These are phyloP conservation scores for Gavialis gangeticus DNA, from an alignment of 2,113 vertebrate species.

Conservation along the genomic window DNA sequence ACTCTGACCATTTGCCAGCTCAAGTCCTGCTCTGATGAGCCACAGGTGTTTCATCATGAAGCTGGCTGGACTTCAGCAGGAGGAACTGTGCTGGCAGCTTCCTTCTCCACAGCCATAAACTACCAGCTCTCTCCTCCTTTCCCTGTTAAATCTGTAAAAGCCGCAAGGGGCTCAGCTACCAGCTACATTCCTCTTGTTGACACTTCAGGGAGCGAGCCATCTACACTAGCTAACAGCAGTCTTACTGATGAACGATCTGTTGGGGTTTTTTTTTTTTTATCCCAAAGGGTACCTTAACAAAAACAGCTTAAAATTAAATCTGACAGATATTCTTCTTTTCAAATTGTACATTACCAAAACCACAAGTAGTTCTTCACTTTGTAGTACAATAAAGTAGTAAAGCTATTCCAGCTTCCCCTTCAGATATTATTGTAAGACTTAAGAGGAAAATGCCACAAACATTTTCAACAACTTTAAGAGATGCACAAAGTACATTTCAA, in stretches of 20 bases:
- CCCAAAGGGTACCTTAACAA: slow-evolving; percentile 39
- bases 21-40: neutral
- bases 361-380: neutral
- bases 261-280: neutral
- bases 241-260: slow-evolving; percentile 32
- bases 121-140: slow-evolving; percentile 6
- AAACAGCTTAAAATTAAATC: slow-evolving; percentile 21
- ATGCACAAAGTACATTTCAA: slow-evolving; percentile 37
- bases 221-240: slow-evolving; percentile 32
- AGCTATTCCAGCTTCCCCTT: slow-evolving; percentile 19
- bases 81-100: slow-evolving; percentile 13
- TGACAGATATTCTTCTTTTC: neutral
- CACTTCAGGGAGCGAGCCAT: slow-evolving; percentile 50
- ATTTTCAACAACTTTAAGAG: slow-evolving; percentile 36
- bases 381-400: neutral
- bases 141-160: neutral
- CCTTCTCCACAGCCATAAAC: neutral
- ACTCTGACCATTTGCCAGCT: neutral
- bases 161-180: neutral
- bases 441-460: slow-evolving; percentile 3
- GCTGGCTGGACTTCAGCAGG: neutral
- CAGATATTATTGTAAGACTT: neutral
- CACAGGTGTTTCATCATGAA: slow-evolving; percentile 30
- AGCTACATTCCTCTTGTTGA: slow-evolving; percentile 3
- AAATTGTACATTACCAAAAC: neutral